Base-by-base conservation (phyloP, 2,113 vertebrate genomes). In the Tamias sibiricus region DNA sequence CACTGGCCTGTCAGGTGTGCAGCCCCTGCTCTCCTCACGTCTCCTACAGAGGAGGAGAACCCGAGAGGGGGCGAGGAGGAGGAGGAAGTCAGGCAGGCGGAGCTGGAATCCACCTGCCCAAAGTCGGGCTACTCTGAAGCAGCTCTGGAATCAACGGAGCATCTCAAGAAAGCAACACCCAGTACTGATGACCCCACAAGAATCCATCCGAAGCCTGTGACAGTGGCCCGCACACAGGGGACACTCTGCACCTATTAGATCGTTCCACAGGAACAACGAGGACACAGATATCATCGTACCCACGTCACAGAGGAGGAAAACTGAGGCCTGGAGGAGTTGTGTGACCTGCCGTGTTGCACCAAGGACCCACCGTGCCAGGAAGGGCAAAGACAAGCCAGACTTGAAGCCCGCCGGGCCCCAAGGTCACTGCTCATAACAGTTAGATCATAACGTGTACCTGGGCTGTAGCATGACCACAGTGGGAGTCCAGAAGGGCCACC, bases 221-320 rank as follows among this genome's bases (percentile, higher is more conserved):
- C 74, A 11, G 26, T 20, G 44, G 28, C 24, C 66, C 8, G 14
- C n/a, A 30, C 1, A 3, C 0, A 4, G 8, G 22, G 16, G 12
- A 49, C 47, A 28, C 26, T 10, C 9, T 35, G 22, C 14, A 47
- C 13, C 47, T 37, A 8, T 4, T 12, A 35, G 30, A 8, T 22
- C 49, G 44, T 24, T 37, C 47, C 57, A 49, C 42, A 42, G 42
- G 13, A 47, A 35, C 17, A 52, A 37, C 16, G 4, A 0, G 8
- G 26, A 40, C 28, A 49, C 28, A 10, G 24, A 30, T 32, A 2
- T 30, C 24, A 17, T 42, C 35, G 16, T 32, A 52, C 6, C 28
- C 74, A 54, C 52, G 66, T 74, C 30, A 66, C 44, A 81, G 66
- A 16, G 22, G 47, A 57, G 69, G 69, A n/a, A 20, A 68, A 75